A percentile compares a stretch with the other conserved stretches of the same genome.
Evolutionary conservation across 2,113 vertebrate genomes (phyloP).

Genomic region (Zosterops pallidus): DNA sequence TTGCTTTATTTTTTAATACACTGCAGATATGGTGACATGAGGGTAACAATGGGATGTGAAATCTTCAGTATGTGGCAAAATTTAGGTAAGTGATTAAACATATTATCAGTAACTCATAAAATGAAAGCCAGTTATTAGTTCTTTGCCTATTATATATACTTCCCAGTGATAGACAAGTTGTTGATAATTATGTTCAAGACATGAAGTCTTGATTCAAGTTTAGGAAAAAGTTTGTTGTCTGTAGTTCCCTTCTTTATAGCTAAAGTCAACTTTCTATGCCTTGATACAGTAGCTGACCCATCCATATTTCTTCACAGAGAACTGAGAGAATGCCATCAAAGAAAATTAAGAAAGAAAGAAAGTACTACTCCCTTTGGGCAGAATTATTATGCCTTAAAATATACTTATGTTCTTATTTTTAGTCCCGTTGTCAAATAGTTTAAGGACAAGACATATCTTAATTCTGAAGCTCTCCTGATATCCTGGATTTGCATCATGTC

Average conservation of each 20-base stretch:
- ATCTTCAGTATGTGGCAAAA: conserved; percentile 99
- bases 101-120: background rate
- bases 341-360: background rate
- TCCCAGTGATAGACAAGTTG: background rate
- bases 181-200: background rate
- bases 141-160: background rate
- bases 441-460: background rate
- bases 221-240: background rate
- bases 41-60: conserved; percentile 99
- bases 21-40: conserved; percentile 95
- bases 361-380: background rate
- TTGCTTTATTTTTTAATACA: conserved; percentile 24
- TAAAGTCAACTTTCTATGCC: background rate
- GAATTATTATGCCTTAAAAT: background rate
- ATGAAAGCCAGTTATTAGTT: background rate
- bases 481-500: background rate
- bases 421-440: background rate
- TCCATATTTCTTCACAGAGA: background rate
- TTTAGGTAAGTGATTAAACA: conserved; percentile 81
- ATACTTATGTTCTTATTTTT: background rate
- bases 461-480: conserved; percentile 11
- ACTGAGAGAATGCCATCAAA: background rate
- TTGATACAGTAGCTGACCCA: background rate
- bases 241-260: background rate
- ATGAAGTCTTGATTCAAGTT: background rate